Evolutionary conservation across 2,888 invertebrate genomes (phyloP).

Genomic region (Pantelozetes paolii): DNA sequence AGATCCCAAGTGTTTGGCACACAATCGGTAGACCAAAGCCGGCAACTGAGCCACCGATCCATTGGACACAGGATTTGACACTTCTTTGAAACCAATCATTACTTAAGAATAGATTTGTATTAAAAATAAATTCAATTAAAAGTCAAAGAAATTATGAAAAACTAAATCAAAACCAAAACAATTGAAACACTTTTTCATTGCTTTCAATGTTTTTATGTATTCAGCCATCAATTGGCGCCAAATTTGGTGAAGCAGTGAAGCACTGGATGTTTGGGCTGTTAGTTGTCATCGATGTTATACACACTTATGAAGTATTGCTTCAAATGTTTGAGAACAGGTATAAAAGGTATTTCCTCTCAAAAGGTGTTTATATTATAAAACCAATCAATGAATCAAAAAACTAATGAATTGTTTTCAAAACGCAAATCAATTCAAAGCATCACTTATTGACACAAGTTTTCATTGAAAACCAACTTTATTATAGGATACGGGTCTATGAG

Average conservation of each 20-base stretch:
- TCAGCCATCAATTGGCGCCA: slow-evolving; percentile 20
- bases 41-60: slow-evolving; percentile 30
- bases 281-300: background rate
- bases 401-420: too few relatives aligned
- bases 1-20: slow-evolving; percentile 30
- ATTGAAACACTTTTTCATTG: background rate
- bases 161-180: background rate
- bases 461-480: too few relatives aligned
- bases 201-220: background rate
- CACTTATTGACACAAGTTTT: too few relatives aligned
- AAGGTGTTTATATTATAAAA: too few relatives aligned
- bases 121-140: background rate
- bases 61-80: slow-evolving; percentile 5
- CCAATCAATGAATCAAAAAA: too few relatives aligned
- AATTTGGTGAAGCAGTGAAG: slow-evolving; percentile 4
- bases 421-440: too few relatives aligned
- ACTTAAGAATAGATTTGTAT: background rate
- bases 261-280: background rate
- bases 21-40: slow-evolving; percentile 40
- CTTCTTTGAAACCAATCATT: background rate
- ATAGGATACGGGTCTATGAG: too few relatives aligned
- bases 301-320: background rate
- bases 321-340: background rate
- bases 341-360: background rate
- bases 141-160: background rate